Conservation (phyloP, 2,797 vertebrate species). For the Clarias fuscus region DNA sequence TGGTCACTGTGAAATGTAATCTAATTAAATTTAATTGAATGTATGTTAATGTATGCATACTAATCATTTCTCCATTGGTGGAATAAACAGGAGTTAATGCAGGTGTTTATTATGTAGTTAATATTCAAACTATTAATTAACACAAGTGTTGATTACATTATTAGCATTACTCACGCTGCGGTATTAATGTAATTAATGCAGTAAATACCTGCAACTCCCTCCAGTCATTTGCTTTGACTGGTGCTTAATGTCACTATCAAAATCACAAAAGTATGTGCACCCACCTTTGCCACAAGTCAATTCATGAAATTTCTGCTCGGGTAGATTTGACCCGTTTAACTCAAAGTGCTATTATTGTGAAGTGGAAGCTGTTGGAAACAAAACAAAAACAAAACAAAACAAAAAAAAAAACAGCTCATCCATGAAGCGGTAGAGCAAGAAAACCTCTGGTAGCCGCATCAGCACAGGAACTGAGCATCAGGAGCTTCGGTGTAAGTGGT, state of each 20-base stretch:
- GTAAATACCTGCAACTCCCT: background rate
- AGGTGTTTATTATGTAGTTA: conserved; percentile 21
- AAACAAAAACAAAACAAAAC: background rate
- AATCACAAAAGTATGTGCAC: background rate
- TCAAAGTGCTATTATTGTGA: background rate
- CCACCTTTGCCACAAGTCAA: background rate
- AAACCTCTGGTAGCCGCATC: background rate
- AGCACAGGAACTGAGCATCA: background rate
- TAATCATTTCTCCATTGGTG: background rate
- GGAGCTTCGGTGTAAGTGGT: background rate
- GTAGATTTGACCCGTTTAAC: background rate
- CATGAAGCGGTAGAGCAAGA: background rate
- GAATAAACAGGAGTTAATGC: background rate
- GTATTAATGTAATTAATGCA: background rate
- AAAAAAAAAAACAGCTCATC: background rate
- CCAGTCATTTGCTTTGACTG: background rate
- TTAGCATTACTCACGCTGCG: background rate
- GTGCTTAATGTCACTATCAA: background rate
- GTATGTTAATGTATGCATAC: conserved; percentile 12
- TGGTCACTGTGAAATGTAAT: conserved; percentile 17
- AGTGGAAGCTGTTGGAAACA: background rate
- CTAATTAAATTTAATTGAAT: background rate
- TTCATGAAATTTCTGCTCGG: background rate
- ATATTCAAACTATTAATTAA: background rate
- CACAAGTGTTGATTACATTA: conserved; percentile 16